Evolutionary conservation across 2,797 vertebrate genomes (phyloP), one percentile per base, ranked within the genome.

Genomic region (Xenentodon cancila): DNA sequence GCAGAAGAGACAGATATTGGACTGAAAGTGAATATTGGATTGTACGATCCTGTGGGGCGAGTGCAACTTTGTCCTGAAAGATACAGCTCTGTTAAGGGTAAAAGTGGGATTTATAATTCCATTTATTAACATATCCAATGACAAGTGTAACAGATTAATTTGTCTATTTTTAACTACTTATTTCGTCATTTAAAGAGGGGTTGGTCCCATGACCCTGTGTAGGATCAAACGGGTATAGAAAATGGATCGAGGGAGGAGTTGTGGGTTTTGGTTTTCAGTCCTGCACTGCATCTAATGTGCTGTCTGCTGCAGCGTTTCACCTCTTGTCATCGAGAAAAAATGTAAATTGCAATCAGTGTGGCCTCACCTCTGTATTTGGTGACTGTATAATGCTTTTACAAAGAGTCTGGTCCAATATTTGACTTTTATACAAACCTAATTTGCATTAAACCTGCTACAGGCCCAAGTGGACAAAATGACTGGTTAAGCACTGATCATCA

Each of bases 391-490:
- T 45, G 34, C 5, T 1, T 37, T 11, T 11, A 13, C 9, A 37
- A 37, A 37, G 11, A 37, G 9, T 13, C 47, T 47, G 22, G 19
- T 53, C 73, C 17, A 50, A 25, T 59, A 53, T 46, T 3, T 48
- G 27, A 66, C 49, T 56, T 67, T 56, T 44, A 64, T 25, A 16
- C 40, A 56, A 59, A 71, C 58, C 19, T 18, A 2, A 75, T 86
- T 83, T 77, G 43, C 76, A 81, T 75, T 60, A 83, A 78, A 69
- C 3, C 34, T 37, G 9, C 34, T 2, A 11, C 34, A 1, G 34
- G 34, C 34, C 5, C 9, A 11, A 32, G 7, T 32, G 30, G 30
- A 32, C 1, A 8, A 37, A 37, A 11, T 40, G 13, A 40, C 37
- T 15, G 37, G 37, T 40, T 15, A 40, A 16, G 13, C 37, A 40